phyloP scores from a whole-genome alignment of 2,888 invertebrate genomes.

The Nemurella pictetii region DNA sequence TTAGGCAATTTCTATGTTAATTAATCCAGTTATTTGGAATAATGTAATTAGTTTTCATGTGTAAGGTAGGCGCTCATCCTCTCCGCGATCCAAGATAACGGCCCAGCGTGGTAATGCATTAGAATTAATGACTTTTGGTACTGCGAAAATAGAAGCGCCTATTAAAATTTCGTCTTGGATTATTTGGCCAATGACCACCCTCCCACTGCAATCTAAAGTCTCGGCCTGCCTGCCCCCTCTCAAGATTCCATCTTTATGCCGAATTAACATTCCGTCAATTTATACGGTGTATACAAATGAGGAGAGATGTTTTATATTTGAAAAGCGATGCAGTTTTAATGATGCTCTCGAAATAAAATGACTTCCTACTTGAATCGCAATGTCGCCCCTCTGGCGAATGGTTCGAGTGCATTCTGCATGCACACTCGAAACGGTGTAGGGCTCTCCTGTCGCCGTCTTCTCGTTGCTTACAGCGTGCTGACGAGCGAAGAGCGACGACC shows the following conservation, averaged over 20 bases:
- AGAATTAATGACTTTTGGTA: not conserved
- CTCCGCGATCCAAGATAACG: not conserved
- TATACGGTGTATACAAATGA: not conserved
- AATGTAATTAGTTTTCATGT: not conserved
- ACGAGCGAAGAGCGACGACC: too few species aligned
- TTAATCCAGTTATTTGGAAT: not conserved
- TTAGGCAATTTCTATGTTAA: not conserved
- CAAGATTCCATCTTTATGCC: not conserved
- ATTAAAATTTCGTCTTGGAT: not conserved
- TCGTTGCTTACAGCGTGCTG: not conserved
- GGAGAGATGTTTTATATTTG: not conserved
- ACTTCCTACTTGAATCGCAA: not conserved
- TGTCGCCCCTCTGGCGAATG: not conserved
- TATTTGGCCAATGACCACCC: conserved; percentile 12
- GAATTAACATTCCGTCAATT: not conserved
- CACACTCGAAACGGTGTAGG: not conserved
- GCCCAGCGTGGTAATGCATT: not conserved
- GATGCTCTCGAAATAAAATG: conserved; percentile 7
- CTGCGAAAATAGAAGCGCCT: not conserved
- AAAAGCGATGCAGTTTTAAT: conserved; percentile 7
- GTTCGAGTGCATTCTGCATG: not conserved
- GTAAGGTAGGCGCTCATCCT: not conserved
- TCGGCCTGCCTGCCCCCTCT: not conserved
- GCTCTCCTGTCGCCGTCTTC: not conserved
- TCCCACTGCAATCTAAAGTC: too few species aligned